Base-by-base conservation (phyloP, 2,888 invertebrate genomes). In the Drosophila neotestacea region DNA sequence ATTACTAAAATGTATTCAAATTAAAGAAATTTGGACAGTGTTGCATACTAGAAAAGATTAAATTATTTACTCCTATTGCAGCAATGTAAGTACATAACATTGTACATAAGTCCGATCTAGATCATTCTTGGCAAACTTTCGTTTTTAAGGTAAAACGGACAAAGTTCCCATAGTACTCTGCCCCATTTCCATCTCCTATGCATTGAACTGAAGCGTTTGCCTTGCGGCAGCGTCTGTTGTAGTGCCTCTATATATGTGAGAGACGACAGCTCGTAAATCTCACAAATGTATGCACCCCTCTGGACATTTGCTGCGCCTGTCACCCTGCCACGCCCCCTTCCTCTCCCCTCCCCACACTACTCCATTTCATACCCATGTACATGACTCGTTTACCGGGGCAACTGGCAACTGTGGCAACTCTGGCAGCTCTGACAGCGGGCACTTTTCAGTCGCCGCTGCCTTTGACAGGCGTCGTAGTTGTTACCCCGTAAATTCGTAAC, bases 201-300 rank as follows among this genome's bases (percentile, higher is more conserved):
- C 22, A 22, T 22, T 22, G 22, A 22, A 22, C 22, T 22, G 22
- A 22, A 22, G 22, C 22, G 30, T 10, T 30, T 32, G 36, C 16
- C 48, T 41, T 36, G 46, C 47, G 42, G 58, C 70, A 27, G 32
- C 47, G 32, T 41, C 60, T 52, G 58, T 51, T 63, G 51, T 60
- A 27, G 22, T 56, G 27, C n/a, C 28, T 46, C 27, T 46, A 61
- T 83, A 56, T 68, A 56, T 68, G 71, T 44, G 76, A 58, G 77
- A 48, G 77, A 64, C 70, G 87, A 73, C 90, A 81, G 84, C 89
- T 90, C 87, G 85, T 86, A 86, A 86, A 88, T 90, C 85, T 83
- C 81, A 66, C 65, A 86, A 86, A 90, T 86, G 79, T 88, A 86
- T 86, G 90, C 90, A 86, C 86, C 88, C 85, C 82, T 75, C 62